These are phyloP conservation scores for Brachionus sp. DNA, from an alignment of 1,140 invertebrate species.

Conservation along the genomic window DNA sequence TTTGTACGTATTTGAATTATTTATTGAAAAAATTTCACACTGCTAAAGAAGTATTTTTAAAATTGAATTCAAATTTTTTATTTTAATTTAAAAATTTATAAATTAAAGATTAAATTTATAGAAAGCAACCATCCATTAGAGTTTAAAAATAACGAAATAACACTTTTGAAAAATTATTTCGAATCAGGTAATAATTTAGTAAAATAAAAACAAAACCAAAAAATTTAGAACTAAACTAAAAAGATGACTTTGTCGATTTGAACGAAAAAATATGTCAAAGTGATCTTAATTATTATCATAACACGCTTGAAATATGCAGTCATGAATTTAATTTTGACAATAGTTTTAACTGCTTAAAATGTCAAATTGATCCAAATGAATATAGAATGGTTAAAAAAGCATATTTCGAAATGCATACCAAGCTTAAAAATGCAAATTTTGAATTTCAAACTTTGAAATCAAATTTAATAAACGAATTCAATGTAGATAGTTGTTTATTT, in stretches of 20 bases:
- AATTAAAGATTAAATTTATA: not conserved
- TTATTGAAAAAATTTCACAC: not conserved
- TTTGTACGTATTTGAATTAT: not conserved
- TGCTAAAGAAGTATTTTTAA: not conserved
- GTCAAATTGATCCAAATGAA: not conserved
- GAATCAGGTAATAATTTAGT: not conserved
- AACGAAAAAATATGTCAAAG: not conserved
- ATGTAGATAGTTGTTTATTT: not conserved
- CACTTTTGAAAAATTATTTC: not conserved
- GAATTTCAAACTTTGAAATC: not conserved
- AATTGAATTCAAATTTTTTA: not conserved
- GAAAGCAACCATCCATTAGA: not conserved
- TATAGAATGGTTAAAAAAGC: not conserved
- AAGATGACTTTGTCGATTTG: not conserved
- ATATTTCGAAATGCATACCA: not conserved
- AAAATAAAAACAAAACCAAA: not conserved
- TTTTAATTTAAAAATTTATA: not conserved
- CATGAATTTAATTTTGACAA: not conserved
- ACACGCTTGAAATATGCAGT: not conserved
- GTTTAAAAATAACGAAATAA: not conserved
- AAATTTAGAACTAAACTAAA: not conserved
- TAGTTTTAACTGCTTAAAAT: not conserved
- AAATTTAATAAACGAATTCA: not conserved
- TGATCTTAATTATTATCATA: not conserved
- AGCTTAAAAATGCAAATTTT: not conserved